Evolutionary conservation across 2,113 vertebrate genomes (phyloP).

Genomic region (Chionis minor): DNA sequence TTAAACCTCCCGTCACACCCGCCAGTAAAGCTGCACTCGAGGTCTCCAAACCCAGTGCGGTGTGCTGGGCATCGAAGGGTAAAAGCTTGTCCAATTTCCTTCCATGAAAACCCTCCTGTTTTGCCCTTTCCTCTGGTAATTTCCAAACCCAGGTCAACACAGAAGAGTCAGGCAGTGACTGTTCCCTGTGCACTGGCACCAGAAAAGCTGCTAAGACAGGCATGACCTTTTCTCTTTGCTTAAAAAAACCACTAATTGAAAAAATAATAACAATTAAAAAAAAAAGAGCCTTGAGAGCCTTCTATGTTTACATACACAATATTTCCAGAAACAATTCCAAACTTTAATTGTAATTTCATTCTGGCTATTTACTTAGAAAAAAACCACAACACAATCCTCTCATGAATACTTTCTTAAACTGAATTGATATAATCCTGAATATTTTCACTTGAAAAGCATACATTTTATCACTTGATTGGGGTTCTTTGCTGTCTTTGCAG

Average conservation of each 20-base stretch:
- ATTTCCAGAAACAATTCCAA: constrained; percentile 63
- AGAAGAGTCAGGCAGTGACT: neutral
- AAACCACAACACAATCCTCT: neutral
- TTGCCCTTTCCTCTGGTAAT: neutral
- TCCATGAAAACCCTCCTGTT: neutral
- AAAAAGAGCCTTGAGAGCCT: neutral
- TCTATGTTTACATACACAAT: neutral
- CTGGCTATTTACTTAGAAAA: constrained; percentile 38
- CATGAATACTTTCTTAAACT: neutral
- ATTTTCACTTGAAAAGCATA: constrained; percentile 13
- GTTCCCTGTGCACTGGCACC: neutral
- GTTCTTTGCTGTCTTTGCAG: neutral
- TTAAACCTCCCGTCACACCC: neutral
- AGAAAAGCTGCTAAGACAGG: neutral
- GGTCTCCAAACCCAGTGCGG: neutral
- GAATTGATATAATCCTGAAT: neutral
- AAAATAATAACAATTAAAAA: neutral
- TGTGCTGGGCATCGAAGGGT: too few species aligned
- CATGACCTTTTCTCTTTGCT: fast-evolving
- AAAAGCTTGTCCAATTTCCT: neutral
- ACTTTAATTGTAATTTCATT: constrained; percentile 48
- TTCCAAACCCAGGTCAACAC: neutral
- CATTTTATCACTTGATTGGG: neutral
- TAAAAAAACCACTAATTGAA: neutral
- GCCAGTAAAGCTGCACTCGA: fast-evolving